These are phyloP conservation scores for Limnephilus marmoratus DNA, from an alignment of 2,888 invertebrate species.

Conservation along the genomic window DNA sequence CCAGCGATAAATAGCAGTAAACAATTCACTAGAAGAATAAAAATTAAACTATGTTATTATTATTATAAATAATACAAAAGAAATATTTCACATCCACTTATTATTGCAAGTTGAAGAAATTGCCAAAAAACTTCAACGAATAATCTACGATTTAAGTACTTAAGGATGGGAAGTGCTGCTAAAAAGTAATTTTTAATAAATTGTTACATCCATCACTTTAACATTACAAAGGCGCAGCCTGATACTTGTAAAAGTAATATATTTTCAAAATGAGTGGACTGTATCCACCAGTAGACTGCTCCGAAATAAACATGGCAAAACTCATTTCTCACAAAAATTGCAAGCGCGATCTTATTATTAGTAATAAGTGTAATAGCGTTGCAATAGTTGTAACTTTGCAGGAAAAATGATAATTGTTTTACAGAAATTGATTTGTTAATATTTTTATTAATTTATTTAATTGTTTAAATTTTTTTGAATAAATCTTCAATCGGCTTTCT, in stretches of 20 bases:
- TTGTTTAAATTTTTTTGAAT: background rate
- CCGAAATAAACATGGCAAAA: background rate
- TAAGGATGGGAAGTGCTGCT: background rate
- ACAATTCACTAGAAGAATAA: background rate
- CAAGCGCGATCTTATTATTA: background rate
- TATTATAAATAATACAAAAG: background rate
- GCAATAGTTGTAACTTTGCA: background rate
- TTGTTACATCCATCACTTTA: background rate
- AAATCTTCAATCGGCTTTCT: background rate
- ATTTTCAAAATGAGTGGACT: background rate
- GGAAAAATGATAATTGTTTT: no score
- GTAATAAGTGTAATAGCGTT: background rate
- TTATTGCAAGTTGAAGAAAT: background rate
- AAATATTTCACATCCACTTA: background rate
- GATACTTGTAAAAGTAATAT: background rate
- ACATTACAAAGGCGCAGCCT: background rate
- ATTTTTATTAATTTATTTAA: background rate
- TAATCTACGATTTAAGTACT: background rate
- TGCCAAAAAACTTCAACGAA: background rate
- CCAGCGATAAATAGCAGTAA: background rate
- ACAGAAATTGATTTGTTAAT: background rate
- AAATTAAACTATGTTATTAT: background rate
- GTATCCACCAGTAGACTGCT: background rate
- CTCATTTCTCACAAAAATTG: background rate
- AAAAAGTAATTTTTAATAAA: background rate